phyloP scores from a whole-genome alignment of 2,797 vertebrate species.

The Arnoldichthys spilopterus region DNA sequence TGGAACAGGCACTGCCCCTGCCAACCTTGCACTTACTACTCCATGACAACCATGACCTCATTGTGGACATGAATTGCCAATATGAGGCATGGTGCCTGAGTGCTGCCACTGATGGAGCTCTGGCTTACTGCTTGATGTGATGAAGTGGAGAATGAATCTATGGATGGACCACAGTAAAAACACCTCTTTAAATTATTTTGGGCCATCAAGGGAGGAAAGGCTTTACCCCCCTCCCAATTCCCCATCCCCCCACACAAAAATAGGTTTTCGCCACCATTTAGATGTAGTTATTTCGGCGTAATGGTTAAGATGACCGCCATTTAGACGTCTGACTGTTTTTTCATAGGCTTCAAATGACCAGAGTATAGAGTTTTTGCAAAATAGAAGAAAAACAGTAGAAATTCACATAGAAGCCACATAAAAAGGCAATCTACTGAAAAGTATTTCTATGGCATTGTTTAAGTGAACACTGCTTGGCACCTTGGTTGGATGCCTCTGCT shows the following conservation, averaged over 20 bases:
- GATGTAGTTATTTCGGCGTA: not conserved
- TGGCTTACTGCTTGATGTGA: constrained; percentile 5
- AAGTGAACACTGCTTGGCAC: not conserved
- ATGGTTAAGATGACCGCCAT: no score
- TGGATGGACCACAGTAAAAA: constrained; percentile 14
- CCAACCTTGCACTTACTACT: constrained; percentile 35
- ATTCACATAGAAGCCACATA: no score
- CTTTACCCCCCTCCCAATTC: not conserved
- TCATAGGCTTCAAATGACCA: not conserved
- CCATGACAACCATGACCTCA: constrained; percentile 33
- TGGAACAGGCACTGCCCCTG: constrained; percentile 39
- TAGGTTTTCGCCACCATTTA: not conserved
- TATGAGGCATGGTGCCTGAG: constrained; percentile 20
- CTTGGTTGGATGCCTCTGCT: constrained; percentile 4
- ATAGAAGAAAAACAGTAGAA: no score
- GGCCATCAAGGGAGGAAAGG: not conserved
- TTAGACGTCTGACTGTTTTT: not conserved
- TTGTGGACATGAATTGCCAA: constrained; percentile 14
- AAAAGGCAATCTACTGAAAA: no score
- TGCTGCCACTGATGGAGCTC: not conserved
- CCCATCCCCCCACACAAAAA: not conserved
- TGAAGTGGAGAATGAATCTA: constrained; percentile 6
- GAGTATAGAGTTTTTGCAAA: not conserved
- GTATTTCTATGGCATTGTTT: no score
- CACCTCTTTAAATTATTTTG: not conserved